Base-by-base conservation (phyloP, 1,140 invertebrate genomes). In the Argopecten irradians region DNA sequence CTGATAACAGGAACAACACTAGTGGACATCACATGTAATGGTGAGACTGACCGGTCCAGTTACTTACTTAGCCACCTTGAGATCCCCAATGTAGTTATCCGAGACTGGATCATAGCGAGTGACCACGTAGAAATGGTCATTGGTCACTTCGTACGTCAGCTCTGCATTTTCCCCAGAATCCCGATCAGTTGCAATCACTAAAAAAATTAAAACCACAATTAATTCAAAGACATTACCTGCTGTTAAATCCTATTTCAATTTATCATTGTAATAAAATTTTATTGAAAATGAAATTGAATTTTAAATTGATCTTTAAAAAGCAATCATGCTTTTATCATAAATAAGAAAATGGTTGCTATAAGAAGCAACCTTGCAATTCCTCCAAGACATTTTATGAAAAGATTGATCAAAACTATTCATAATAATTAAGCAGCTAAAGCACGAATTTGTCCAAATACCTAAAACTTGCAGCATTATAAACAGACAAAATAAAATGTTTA, bases 81-180 rank as follows among this genome's bases (percentile, higher is more conserved):
- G 91, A 34, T 91, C 86, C 28, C 93, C 93, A 8, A 93, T 87
- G 46, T 92, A 92, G 71, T 86, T 88, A 34, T 88, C 91, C 55
- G 83, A 88, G 3, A 83, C 46, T 14, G 82, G 28, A 34, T 86
- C 83, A 34, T 86, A 85, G 33, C 71, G 84, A 3, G 93, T 93
- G 43, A 87, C 89, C 34, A 93, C 91, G 39, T 85, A 89, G 86
- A 94, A 92, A 84, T 91, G 88, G 22, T 91, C 90, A 90, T 93
- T 88, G 86, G 84, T 91, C 19, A 94, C 92, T 87, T 89, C 88
- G 84, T 93, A 94, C 1, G 87, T 88, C 22, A 94, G 86, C 46
- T 91, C 83, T 34, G 92, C 92, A 93, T 94, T 94, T 5, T 87
- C 82, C 0, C 93, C 93, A 32, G 91, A 92, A 87, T 94, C 94